These are phyloP conservation scores for Oceanodroma tethys DNA, from an alignment of 2,113 vertebrate species.

Conservation along the genomic window DNA sequence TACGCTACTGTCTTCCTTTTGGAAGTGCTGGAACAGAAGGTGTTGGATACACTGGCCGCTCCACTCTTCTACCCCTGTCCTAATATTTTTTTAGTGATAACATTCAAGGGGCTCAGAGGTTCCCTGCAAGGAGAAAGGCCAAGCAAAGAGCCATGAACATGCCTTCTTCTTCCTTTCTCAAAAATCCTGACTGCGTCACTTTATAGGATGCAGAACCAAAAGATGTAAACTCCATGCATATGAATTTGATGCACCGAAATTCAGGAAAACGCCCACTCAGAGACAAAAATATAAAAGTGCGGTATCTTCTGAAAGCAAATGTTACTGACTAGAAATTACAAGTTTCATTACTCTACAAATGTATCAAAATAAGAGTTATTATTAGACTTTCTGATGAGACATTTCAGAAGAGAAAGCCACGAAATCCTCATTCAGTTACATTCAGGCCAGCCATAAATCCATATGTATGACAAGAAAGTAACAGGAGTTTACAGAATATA, in stretches of 20 bases:
- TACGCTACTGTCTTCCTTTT: background rate
- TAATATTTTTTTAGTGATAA: background rate
- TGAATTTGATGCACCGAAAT: background rate
- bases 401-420: background rate
- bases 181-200: background rate
- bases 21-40: background rate
- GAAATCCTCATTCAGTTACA: background rate
- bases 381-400: background rate
- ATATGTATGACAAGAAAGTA: background rate
- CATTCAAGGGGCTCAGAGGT: background rate
- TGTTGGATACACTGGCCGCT: background rate
- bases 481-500: background rate
- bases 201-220: background rate
- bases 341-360: background rate
- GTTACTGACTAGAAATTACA: background rate
- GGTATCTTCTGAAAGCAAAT: background rate
- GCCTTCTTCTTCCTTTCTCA: background rate
- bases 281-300: background rate
- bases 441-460: conserved; percentile 12
- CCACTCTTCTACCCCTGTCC: background rate
- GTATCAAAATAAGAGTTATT: background rate
- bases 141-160: background rate
- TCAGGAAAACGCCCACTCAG: background rate
- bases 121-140: background rate
- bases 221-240: background rate